Conservation (phyloP, 2,113 vertebrate genomes). For the Onychorhynchus coronatus region DNA sequence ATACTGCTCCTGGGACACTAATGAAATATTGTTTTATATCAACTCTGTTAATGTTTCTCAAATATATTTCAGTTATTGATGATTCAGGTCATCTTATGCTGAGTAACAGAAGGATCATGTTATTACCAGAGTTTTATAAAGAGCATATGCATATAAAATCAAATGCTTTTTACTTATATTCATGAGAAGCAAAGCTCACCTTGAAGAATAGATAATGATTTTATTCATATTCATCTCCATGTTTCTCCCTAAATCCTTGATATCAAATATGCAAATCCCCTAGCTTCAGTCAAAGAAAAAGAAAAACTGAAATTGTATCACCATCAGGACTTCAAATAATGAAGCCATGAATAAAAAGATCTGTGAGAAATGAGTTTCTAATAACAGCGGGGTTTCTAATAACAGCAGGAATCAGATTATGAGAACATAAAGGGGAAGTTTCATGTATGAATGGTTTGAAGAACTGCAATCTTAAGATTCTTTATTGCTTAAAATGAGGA, state of each 20-base stretch:
- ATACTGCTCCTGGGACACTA: constrained; percentile 21
- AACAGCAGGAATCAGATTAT: constrained; percentile 32
- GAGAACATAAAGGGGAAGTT: not conserved
- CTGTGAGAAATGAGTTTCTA: constrained; percentile 49
- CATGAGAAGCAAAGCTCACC: constrained; percentile 42
- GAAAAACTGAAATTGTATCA: constrained; percentile 35
- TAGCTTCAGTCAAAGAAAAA: constrained; percentile 19
- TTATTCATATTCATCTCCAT: constrained; percentile 49
- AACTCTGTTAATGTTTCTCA: constrained; percentile 23
- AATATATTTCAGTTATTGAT: constrained; percentile 34
- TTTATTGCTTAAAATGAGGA: not conserved
- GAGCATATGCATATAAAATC: not conserved
- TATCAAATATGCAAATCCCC: constrained; percentile 50
- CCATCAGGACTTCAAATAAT: constrained; percentile 25
- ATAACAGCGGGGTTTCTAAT: not conserved
- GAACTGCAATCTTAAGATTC: not conserved
- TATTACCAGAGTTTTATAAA: constrained; percentile 18
- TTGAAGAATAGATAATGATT: constrained; percentile 44
- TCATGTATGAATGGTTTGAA: not conserved
- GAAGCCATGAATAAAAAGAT: constrained; percentile 45
- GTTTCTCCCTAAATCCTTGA: constrained; percentile 33
- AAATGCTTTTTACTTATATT: not conserved
- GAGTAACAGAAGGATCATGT: constrained; percentile 12
- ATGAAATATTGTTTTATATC: constrained; percentile 38
- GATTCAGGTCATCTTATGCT: not conserved